Evolutionary conservation across 2,797 vertebrate genomes (phyloP).

Genomic region (Staurois parvus): DNA sequence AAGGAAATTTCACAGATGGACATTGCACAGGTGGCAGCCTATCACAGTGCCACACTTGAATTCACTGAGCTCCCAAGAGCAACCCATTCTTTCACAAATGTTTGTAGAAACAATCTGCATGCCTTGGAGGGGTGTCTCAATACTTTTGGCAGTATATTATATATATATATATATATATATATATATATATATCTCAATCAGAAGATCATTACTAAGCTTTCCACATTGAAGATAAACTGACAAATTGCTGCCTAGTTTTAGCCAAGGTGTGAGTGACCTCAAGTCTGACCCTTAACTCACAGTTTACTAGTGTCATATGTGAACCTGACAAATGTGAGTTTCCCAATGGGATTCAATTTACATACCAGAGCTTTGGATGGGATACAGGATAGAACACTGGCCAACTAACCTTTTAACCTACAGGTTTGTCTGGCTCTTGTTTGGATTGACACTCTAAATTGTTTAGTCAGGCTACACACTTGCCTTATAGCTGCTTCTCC

Average conservation of each 20-base stretch:
- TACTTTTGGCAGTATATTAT: no score
- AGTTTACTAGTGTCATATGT: neutral
- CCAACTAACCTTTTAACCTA: constrained; percentile 15
- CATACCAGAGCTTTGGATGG: neutral
- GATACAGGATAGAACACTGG: neutral
- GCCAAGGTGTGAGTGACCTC: neutral
- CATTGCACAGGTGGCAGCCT: no score
- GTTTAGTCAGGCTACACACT: constrained; percentile 4
- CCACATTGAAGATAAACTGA: neutral
- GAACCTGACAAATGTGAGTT: neutral
- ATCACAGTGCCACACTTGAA: no score
- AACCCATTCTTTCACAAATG: no score
- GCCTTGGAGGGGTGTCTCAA: no score
- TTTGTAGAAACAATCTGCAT: no score
- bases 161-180: no score
- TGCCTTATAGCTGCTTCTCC: neutral
- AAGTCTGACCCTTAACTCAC: neutral
- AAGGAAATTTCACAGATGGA: no score
- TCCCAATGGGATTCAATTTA: neutral
- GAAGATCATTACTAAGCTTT: no score
- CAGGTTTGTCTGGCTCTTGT: neutral
- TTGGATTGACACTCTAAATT: constrained; percentile 26
- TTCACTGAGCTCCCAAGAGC: no score
- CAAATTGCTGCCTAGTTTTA: no score
- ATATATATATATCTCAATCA: no score